A percentile compares a stretch with the other conserved stretches of the same genome.
phyloP scores from a whole-genome alignment of 2,888 invertebrate species.

The Trissonchulus latispiculum region DNA sequence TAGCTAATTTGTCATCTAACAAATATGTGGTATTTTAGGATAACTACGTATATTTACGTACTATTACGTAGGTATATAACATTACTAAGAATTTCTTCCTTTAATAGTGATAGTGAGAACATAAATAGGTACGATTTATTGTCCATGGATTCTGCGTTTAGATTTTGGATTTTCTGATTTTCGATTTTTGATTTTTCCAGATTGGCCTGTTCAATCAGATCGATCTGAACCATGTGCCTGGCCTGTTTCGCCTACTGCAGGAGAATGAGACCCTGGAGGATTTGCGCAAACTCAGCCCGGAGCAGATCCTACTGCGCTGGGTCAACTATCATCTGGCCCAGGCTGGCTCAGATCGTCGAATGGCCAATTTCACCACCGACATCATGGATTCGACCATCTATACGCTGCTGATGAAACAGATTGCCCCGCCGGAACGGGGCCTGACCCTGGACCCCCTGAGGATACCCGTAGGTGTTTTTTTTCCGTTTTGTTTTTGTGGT shows the following conservation, averaged over 20 bases:
- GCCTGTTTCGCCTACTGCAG: slow-evolving; percentile 73
- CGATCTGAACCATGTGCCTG: slow-evolving; percentile 90
- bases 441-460: slow-evolving; percentile 72
- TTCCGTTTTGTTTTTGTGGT: no score
- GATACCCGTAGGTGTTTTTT: no score
- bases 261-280: slow-evolving; percentile 84
- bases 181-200: slow-evolving; percentile 40
- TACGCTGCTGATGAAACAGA: slow-evolving; percentile 81
- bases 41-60: no score
- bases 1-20: no score
- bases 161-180: slow-evolving; percentile 14
- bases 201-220: slow-evolving; percentile 98
- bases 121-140: background rate
- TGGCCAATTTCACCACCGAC: slow-evolving; percentile 41
- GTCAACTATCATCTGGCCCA: slow-evolving; percentile 90
- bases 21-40: no score
- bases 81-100: no score
- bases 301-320: slow-evolving; percentile 92
- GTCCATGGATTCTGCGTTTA: background rate
- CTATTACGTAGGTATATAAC: no score
- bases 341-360: slow-evolving; percentile 39
- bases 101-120: no score
- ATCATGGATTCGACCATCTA: slow-evolving; percentile 81
- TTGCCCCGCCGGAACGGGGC: slow-evolving; percentile 73
- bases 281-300: slow-evolving; percentile 84